Conservation (phyloP, 2,113 vertebrate species). For the Malurus elegans region DNA sequence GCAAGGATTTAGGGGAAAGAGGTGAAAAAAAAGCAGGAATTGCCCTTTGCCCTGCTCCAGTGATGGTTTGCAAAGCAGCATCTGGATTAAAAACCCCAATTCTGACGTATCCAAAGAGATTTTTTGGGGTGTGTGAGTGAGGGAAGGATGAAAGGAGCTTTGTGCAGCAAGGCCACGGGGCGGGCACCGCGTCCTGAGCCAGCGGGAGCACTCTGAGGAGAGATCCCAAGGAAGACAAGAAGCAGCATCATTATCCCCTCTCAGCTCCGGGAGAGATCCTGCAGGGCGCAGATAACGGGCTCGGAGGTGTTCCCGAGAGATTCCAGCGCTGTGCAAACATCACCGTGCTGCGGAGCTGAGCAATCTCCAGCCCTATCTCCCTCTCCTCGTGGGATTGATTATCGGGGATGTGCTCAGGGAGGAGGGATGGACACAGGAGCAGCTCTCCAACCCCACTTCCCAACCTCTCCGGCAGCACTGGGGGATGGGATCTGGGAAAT, state of each 20-base stretch:
- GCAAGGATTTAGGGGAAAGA: no score
- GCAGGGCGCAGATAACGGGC: fast-evolving
- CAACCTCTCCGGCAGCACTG: neutral
- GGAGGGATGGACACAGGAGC: neutral
- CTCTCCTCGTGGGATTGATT: neutral
- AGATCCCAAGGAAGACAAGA: neutral
- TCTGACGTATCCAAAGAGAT: neutral
- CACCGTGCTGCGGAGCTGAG: neutral
- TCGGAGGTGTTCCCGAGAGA: neutral
- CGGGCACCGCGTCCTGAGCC: neutral
- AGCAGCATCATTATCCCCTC: neutral
- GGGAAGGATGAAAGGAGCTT: neutral
- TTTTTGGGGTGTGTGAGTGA: neutral
- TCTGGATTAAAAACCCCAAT: neutral
- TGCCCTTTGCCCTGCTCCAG: neutral
- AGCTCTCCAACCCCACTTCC: neutral
- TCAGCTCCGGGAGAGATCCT: neutral
- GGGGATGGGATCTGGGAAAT: neutral
- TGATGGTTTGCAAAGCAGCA: neutral
- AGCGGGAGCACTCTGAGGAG: neutral
- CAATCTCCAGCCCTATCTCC: neutral
- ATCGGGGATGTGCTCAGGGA: neutral
- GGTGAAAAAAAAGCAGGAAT: neutral
- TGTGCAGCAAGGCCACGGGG: fast-evolving
- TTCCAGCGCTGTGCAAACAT: neutral